These are phyloP conservation scores for Orestias chungarensis DNA, from an alignment of 2,797 vertebrate species.

Conservation along the genomic window DNA sequence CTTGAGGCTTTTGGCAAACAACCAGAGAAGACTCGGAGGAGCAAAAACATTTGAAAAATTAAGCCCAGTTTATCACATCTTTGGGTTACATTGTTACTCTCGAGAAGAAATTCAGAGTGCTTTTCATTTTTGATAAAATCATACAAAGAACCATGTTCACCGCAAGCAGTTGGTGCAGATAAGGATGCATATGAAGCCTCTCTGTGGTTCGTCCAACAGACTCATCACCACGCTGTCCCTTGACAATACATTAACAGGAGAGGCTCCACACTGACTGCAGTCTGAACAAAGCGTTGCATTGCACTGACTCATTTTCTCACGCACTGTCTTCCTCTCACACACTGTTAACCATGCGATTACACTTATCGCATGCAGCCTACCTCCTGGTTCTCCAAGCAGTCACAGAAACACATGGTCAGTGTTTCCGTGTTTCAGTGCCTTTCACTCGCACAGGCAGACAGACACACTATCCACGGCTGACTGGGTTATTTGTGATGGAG, in stretches of 20 bases:
- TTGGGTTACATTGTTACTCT: not conserved
- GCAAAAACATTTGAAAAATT: not conserved
- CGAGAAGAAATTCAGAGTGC: not conserved
- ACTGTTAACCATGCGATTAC: conserved; percentile 30
- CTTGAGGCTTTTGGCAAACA: conserved; percentile 1
- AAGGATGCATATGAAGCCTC: conserved; percentile 9
- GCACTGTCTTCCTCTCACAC: conserved; percentile 16
- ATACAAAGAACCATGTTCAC: not conserved
- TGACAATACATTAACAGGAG: conserved; percentile 34
- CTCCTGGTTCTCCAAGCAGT: conserved; percentile 44
- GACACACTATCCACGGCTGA: conserved; percentile 46
- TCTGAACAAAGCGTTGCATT: conserved; percentile 26
- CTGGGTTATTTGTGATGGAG: conserved; percentile 72
- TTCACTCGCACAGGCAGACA: conserved; percentile 12
- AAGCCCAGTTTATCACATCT: not conserved
- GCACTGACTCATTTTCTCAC: conserved; percentile 28
- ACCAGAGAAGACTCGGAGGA: not conserved
- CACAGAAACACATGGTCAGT: conserved; percentile 42
- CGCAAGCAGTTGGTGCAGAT: not conserved
- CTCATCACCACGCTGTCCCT: conserved; percentile 30
- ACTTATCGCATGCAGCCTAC: conserved; percentile 33
- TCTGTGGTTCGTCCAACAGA: conserved; percentile 7
- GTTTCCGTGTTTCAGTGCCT: conserved; percentile 20
- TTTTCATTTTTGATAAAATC: not conserved
- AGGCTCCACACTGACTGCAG: conserved; percentile 31